phyloP scores from a whole-genome alignment of 37 sponge, comb jelly and placozoan genomes.

The Cladorhizidae sp. region DNA sequence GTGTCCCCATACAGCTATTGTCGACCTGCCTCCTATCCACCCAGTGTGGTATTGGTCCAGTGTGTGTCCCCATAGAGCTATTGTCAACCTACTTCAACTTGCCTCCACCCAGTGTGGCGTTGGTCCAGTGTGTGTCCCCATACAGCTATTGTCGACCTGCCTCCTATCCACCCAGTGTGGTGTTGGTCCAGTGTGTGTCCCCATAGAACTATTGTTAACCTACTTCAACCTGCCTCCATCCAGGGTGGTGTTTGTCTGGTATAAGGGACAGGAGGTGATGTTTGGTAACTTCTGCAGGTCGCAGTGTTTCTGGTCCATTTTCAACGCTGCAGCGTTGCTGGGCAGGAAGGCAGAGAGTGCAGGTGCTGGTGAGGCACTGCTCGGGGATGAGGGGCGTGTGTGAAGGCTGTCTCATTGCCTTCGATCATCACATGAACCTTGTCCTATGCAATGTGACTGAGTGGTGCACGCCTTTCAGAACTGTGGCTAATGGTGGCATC shows the following conservation, averaged over 20 bases:
- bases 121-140: no score
- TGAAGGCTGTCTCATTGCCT: constrained; percentile 41
- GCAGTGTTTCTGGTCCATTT: constrained; percentile 33
- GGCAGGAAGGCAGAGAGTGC: constrained; percentile 2
- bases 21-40: background rate
- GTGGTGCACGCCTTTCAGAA: constrained; percentile 53
- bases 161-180: background rate
- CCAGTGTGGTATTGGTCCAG: no score
- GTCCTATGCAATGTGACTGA: constrained; percentile 59
- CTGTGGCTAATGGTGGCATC: constrained; percentile 41
- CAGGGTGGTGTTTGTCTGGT: background rate
- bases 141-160: background rate
- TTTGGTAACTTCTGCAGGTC: background rate
- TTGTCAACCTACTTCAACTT: no score
- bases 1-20: background rate
- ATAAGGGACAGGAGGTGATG: background rate
- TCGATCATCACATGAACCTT: constrained; percentile 76
- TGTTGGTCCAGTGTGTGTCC: no score
- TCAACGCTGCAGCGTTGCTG: constrained; percentile 34
- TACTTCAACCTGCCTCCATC: no score
- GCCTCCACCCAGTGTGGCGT: no score
- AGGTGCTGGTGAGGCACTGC: constrained; percentile 65
- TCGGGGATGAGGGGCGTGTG: constrained; percentile 66
- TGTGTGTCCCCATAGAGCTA: no score
- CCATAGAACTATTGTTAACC: no score